These are phyloP conservation scores for Nicator chloris DNA, from an alignment of 2,113 vertebrate genomes.

Conservation along the genomic window DNA sequence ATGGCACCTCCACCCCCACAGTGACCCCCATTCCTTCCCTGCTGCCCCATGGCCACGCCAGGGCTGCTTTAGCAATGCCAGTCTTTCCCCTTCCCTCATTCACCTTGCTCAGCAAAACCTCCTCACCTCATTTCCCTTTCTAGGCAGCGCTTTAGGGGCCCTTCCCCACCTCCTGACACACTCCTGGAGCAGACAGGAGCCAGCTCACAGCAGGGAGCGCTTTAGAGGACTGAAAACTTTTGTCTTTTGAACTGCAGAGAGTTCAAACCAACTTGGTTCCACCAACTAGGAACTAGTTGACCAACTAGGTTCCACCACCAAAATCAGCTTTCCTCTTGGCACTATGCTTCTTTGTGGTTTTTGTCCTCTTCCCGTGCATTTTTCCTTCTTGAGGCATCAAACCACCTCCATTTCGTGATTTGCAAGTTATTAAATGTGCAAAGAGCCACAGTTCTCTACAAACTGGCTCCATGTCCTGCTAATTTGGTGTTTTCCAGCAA, in stretches of 20 bases:
- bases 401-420: background rate
- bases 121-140: slow-evolving; percentile 17
- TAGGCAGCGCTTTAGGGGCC: background rate
- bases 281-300: too few relatives aligned
- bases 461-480: background rate
- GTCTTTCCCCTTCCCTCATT: background rate
- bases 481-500: background rate
- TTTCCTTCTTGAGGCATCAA: background rate
- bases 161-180: accelerated
- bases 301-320: background rate
- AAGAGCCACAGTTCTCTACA: background rate
- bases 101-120: background rate
- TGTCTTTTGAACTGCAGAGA: background rate
- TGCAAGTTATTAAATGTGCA: background rate
- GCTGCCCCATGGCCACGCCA: background rate
- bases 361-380: background rate
- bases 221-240: background rate
- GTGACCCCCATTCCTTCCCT: slow-evolving; percentile 47
- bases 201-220: background rate
- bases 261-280: background rate
- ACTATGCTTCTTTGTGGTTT: accelerated
- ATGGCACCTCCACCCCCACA: background rate
- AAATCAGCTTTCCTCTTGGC: background rate
- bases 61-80: background rate
- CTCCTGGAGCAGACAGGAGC: background rate